Base-by-base conservation (phyloP, 2,888 invertebrate species). In the Frankliniella intonsa region DNA sequence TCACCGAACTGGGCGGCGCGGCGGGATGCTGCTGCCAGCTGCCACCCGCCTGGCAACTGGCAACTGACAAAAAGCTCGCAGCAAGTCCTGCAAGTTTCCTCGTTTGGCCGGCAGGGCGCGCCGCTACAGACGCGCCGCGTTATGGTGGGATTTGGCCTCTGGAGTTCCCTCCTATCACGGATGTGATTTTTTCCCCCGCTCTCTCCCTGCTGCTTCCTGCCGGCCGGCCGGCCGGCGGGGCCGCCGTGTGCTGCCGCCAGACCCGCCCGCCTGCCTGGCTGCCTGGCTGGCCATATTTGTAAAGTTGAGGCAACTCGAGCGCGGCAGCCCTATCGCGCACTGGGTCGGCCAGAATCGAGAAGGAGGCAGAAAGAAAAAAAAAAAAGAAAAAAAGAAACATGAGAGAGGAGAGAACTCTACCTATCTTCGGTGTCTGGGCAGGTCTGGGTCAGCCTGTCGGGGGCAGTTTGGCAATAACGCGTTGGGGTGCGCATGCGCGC, bases 11-110 rank as follows among this genome's bases (percentile, higher is more conserved):
- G n/a, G n/a, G n/a, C n/a, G n/a, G n/a, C n/a, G 38, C 38, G 38
- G 3, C 38, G 5, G 38, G 38, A 38, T 5, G 38, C 38, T 38
- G 3, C 38, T 38, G 38, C 38, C 38, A 38, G 38, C 38, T 38
- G 38, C 38, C 38, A 5, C 38, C 38, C 2, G 38, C 5, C 2
- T 38, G 38, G 38, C n/a, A 38, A 38, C 38, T 38, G 38, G 38
- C 38, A 38, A 38, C 38, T 25, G 25, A 22, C 69, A 76, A 76
- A 22, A 69, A 76, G 3, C 38, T 19, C 0, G 12, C 14, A 22
- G 69, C 69, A 76, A 76, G 69, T 25, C 69, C 69, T 76, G 22
- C 22, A 76, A 76, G 69, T 76, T 76, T 76, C 69, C 69, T 76
- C 69, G 69, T 76, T 76, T 76, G 25, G 69, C 25, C 25, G 11